A percentile compares a stretch with the other conserved stretches of the same genome.
Evolutionary conservation across 2,797 vertebrate genomes (phyloP).

Genomic region (Pristis pectinata): DNA sequence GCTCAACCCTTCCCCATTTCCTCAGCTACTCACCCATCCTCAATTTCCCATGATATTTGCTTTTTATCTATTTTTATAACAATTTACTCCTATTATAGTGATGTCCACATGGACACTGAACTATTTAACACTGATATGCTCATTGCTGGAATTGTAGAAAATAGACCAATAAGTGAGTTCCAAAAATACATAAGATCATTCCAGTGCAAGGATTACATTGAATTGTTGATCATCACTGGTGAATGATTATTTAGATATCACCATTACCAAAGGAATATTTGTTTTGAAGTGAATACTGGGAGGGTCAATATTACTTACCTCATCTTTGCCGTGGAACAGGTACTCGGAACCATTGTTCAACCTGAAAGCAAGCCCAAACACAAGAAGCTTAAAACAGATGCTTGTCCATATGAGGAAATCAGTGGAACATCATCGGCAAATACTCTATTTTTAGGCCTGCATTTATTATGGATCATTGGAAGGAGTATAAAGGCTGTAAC

Average conservation of each 20-base stretch:
- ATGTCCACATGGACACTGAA: no score
- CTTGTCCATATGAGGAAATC: fast-evolving
- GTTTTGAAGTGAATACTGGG: background rate
- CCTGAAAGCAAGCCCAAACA: conserved; percentile 56
- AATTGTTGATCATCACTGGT: background rate
- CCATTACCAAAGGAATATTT: background rate
- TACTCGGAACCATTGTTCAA: conserved; percentile 84
- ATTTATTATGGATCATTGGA: background rate
- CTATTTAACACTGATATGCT: background rate
- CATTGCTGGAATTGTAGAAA: background rate
- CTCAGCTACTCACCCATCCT: background rate
- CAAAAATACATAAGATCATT: background rate
- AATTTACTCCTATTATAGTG: background rate
- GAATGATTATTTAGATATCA: background rate
- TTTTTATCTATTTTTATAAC: background rate
- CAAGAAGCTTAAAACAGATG: conserved; percentile 15
- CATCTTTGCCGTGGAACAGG: conserved; percentile 95
- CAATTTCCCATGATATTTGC: background rate
- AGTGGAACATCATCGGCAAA: background rate
- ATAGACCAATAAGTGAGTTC: background rate
- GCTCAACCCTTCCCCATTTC: background rate
- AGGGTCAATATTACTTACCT: conserved; percentile 62
- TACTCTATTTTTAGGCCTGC: background rate
- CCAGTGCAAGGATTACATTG: background rate
- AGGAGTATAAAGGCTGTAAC: background rate